Percentiles rank a stretch among this genome's conserved stretches.
Conservation (phyloP, 2,888 invertebrate species). For the Stenurella melanura region DNA sequence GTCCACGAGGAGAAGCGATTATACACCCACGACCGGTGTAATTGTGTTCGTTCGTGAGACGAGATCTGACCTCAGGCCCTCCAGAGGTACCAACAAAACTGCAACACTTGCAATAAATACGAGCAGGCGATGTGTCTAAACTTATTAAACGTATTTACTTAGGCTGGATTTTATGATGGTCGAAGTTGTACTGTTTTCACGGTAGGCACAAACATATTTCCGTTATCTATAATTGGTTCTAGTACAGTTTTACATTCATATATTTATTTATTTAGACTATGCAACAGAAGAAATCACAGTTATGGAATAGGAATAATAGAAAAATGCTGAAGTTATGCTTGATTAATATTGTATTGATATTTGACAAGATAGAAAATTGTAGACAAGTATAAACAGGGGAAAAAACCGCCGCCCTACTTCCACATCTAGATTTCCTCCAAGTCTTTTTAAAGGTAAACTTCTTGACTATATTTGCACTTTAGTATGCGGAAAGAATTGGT, state of each 20-base stretch:
- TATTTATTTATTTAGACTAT: background rate
- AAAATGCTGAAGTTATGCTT: too few relatives aligned
- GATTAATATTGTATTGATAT: too few relatives aligned
- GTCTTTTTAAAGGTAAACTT: too few relatives aligned
- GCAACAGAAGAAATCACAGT: too few relatives aligned
- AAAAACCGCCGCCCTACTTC: too few relatives aligned
- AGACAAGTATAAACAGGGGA: too few relatives aligned
- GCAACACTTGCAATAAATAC: slow-evolving; percentile 54
- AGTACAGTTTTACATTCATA: background rate
- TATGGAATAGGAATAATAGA: too few relatives aligned
- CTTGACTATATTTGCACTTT: too few relatives aligned
- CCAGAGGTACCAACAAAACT: slow-evolving; percentile 69
- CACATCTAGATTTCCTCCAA: too few relatives aligned
- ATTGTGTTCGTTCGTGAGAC: slow-evolving; percentile 73
- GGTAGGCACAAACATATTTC: background rate
- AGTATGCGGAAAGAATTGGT: too few relatives aligned
- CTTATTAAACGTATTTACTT: slow-evolving; percentile 29
- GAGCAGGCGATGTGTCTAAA: slow-evolving; percentile 35
- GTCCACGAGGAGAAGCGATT: slow-evolving; percentile 70
- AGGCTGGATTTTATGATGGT: background rate
- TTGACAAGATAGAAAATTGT: too few relatives aligned
- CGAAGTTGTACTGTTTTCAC: background rate
- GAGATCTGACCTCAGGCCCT: slow-evolving; percentile 70
- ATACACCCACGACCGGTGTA: slow-evolving; percentile 73
- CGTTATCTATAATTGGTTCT: background rate